phyloP scores from a whole-genome alignment of 2,113 vertebrate genomes.

The Ophthalmolycus amberensis region DNA sequence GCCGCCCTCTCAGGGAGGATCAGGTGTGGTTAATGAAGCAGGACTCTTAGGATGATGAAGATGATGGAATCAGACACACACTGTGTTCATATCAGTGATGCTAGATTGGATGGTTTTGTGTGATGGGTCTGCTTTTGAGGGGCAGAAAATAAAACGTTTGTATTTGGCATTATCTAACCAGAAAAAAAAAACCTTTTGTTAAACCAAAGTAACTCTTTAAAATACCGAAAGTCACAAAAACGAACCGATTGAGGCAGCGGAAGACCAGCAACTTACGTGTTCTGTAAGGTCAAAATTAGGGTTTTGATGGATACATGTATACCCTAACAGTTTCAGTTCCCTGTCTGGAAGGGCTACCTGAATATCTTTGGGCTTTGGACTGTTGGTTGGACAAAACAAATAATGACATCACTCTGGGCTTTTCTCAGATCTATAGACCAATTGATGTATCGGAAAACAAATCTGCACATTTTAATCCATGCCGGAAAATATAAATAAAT shows the following conservation, averaged over 20 bases:
- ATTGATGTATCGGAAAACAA: not conserved
- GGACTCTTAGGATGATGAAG: conserved; percentile 8
- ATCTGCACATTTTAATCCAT: not conserved
- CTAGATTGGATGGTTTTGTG: conserved; percentile 12
- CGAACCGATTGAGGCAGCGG: too few species aligned
- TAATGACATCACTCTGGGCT: not conserved
- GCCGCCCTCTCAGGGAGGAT: conserved; percentile 25
- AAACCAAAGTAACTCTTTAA: not conserved
- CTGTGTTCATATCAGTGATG: not conserved
- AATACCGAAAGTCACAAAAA: too few species aligned
- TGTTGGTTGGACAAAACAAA: not conserved
- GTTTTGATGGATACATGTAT: not conserved
- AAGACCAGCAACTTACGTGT: not conserved
- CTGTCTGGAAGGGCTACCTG: too few species aligned
- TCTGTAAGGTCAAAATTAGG: not conserved
- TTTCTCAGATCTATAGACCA: not conserved
- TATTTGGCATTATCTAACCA: not conserved
- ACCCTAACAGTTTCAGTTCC: too few species aligned
- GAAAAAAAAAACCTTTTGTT: not conserved
- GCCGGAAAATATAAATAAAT: not conserved
- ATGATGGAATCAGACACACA: conserved; percentile 23
- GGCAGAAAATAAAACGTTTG: not conserved
- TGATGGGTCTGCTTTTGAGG: not conserved
- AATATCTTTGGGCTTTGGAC: too few species aligned
- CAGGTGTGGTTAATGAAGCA: conserved; percentile 40